Evolutionary conservation across 2,888 invertebrate species (phyloP).

Genomic region (Napeogenes sylphis): DNA sequence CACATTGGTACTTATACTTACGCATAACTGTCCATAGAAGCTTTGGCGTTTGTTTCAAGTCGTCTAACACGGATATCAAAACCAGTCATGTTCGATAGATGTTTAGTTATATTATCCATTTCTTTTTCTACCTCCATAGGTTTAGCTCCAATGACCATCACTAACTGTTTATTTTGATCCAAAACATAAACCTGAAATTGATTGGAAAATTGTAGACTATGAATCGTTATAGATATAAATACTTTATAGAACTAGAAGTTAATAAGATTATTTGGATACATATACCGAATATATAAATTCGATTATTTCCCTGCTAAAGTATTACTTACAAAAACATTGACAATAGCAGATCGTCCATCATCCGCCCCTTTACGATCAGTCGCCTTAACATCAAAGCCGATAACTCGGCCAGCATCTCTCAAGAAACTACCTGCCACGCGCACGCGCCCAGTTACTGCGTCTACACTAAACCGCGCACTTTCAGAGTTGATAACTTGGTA

Average conservation of each 20-base stretch:
- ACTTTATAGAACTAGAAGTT: too few species aligned
- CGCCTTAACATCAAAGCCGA: conserved; percentile 92
- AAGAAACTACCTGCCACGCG: conserved; percentile 83
- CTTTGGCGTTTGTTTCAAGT: conserved; percentile 85
- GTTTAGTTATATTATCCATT: conserved; percentile 82
- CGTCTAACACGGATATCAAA: conserved; percentile 87
- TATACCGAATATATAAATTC: too few species aligned
- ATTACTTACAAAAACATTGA: conserved; percentile 88
- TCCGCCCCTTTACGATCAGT: conserved; percentile 89
- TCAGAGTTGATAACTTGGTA: conserved; percentile 89
- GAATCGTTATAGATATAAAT: too few species aligned
- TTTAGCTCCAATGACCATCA: conserved; percentile 85
- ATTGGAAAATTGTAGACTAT: too few species aligned
- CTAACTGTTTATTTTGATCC: conserved; percentile 88
- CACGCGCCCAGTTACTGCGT: conserved; percentile 86
- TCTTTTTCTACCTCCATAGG: conserved; percentile 86
- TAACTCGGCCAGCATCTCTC: conserved; percentile 85
- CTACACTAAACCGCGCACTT: conserved; percentile 85
- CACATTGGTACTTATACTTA: conserved; percentile 59
- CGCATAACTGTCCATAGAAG: conserved; percentile 81
- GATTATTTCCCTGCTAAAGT: too few species aligned
- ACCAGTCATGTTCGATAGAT: conserved; percentile 85
- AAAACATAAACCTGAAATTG: conserved; percentile 84
- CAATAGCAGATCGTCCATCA: conserved; percentile 89
- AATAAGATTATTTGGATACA: too few species aligned